Conservation (phyloP, 2,888 invertebrate genomes). For the Cataglyphis rosenhaueri region DNA sequence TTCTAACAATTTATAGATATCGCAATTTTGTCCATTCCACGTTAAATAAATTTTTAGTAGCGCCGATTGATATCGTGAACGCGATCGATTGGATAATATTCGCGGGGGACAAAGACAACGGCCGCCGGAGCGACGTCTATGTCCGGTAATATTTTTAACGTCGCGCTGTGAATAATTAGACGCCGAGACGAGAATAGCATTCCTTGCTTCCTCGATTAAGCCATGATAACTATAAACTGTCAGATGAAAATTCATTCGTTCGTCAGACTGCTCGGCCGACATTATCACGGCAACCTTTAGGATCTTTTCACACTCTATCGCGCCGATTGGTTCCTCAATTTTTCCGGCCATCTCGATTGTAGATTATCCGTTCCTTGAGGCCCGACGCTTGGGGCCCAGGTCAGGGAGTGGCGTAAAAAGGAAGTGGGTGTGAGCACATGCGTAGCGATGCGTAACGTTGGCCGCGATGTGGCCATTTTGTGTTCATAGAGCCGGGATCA, state of each 20-base stretch:
- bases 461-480: conserved; percentile 81
- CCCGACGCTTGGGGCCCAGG: conserved; percentile 73
- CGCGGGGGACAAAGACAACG: background rate
- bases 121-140: background rate
- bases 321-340: conserved; percentile 56
- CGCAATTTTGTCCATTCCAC: background rate
- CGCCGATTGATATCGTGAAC: background rate
- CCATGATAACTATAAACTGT: conserved; percentile 6
- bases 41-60: conserved; percentile 22
- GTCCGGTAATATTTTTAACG: conserved; percentile 34
- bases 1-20: conserved; percentile 8
- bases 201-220: background rate
- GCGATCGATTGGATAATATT: conserved; percentile 3
- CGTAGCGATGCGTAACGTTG: conserved; percentile 84
- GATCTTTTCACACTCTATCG: conserved; percentile 31
- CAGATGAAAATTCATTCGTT: conserved; percentile 17
- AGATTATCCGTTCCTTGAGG: conserved; percentile 57
- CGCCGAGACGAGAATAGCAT: background rate
- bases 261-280: background rate
- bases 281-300: conserved; percentile 13
- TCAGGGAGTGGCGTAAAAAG: conserved; percentile 85
- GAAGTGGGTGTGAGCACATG: conserved; percentile 85
- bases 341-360: conserved; percentile 40
- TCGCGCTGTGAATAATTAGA: conserved; percentile 15
- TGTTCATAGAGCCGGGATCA: conserved; percentile 75